Conservation (phyloP, 2,888 invertebrate species). For the Buathra laborator region DNA sequence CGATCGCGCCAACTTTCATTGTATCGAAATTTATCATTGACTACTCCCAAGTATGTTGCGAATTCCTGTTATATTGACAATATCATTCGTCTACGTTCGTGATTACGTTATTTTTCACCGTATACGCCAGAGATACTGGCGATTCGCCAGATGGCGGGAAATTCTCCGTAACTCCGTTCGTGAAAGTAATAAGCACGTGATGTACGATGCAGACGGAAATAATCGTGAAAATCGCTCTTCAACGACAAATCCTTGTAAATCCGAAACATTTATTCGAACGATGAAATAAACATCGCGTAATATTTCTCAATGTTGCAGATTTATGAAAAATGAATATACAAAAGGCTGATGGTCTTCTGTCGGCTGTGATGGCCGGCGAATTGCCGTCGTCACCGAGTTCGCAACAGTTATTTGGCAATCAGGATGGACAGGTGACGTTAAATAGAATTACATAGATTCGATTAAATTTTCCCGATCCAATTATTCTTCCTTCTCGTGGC, state of each 20-base stretch:
- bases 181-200: constrained; percentile 1
- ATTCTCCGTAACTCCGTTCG: background rate
- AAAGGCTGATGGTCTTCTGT: constrained; percentile 78
- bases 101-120: constrained; percentile 30
- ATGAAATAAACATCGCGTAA: background rate
- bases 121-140: background rate
- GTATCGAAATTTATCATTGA: constrained; percentile 1
- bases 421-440: constrained; percentile 79
- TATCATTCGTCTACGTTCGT: background rate
- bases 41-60: background rate
- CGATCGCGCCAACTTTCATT: background rate
- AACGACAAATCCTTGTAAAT: background rate
- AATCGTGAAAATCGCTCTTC: background rate
- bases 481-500: constrained; percentile 36
- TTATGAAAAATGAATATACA: constrained; percentile 77
- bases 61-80: background rate
- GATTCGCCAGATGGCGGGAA: constrained; percentile 20
- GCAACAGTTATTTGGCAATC: constrained; percentile 78
- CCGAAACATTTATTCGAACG: background rate
- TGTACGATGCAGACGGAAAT: background rate
- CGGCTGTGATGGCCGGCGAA: constrained; percentile 78
- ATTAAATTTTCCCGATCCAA: constrained; percentile 51
- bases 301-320: constrained; percentile 35
- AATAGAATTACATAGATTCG: background rate
- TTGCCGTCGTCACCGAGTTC: constrained; percentile 76